Percentiles rank a stretch among this genome's conserved stretches.
phyloP scores from a whole-genome alignment of 1,140 invertebrate genomes.

The Diachasmimorpha longicaudata region DNA sequence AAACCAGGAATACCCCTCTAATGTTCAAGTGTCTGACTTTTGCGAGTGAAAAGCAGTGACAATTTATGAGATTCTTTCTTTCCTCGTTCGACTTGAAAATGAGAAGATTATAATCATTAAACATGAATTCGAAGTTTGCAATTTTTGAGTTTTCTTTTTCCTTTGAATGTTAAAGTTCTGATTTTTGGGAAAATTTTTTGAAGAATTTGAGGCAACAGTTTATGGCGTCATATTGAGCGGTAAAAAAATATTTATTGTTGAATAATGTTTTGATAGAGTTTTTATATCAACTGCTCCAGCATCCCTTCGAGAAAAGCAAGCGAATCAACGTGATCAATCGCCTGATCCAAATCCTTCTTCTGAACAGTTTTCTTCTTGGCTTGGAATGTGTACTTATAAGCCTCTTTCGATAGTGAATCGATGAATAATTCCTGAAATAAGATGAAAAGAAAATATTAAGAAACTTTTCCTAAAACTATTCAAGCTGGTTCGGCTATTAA shows the following conservation, averaged over 20 bases:
- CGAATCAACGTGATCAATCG: slow-evolving; percentile 74
- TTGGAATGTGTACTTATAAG: slow-evolving; percentile 73
- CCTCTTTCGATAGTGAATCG: slow-evolving; percentile 78
- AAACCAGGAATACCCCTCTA: background rate
- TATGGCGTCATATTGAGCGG: background rate
- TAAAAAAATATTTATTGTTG: slow-evolving; percentile 29
- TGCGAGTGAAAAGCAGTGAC: slow-evolving; percentile 18
- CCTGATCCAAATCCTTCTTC: slow-evolving; percentile 79
- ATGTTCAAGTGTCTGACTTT: slow-evolving; percentile 9
- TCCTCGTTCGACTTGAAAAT: background rate
- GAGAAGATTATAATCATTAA: background rate
- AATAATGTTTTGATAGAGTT: slow-evolving; percentile 33
- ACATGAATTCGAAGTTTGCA: background rate
- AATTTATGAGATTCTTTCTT: background rate
- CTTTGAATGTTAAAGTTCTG: background rate
- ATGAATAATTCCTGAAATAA: slow-evolving; percentile 82
- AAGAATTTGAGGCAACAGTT: background rate
- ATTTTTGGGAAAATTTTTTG: background rate
- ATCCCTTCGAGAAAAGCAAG: slow-evolving; percentile 82
- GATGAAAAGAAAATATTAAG: slow-evolving; percentile 31
- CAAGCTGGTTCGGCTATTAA: background rate
- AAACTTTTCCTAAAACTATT: background rate
- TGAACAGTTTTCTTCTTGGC: slow-evolving; percentile 83
- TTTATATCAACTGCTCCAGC: slow-evolving; percentile 64
- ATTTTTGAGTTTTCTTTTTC: background rate